A percentile compares a stretch with the other conserved stretches of the same genome.
These are phyloP conservation scores for Xanthostigma xanthostigma DNA, from an alignment of 2,888 invertebrate species.

Conservation along the genomic window DNA sequence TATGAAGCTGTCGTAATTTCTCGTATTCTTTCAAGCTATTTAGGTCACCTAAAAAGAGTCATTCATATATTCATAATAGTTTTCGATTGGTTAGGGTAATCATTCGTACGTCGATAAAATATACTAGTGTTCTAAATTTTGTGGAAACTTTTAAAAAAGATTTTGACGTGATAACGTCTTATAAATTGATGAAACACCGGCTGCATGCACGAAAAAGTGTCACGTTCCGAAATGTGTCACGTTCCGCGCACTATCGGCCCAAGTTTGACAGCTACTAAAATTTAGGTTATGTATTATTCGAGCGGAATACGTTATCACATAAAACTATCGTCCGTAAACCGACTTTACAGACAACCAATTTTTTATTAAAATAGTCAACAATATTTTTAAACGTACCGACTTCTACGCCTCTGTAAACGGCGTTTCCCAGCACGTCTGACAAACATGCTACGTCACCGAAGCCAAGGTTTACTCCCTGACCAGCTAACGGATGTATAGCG, in stretches of 20 bases:
- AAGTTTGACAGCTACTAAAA: no score
- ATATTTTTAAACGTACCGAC: constrained; percentile 36
- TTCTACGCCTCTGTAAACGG: constrained; percentile 55
- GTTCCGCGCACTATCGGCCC: no score
- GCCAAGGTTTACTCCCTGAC: constrained; percentile 95
- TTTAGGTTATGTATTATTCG: no score
- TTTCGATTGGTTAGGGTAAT: not conserved
- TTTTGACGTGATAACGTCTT: no score
- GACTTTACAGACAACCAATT: no score
- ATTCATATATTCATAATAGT: not conserved
- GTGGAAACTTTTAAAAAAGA: not conserved
- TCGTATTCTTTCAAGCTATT: constrained; percentile 70
- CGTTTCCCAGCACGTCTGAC: constrained; percentile 51
- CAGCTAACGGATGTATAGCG: constrained; percentile 89
- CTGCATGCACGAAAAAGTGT: no score
- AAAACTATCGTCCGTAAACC: no score
- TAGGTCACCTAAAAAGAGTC: constrained; percentile 39
- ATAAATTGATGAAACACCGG: no score
- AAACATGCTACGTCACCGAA: constrained; percentile 80
- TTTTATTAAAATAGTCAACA: not conserved
- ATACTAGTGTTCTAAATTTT: no score
- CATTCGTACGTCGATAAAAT: no score
- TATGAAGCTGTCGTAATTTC: constrained; percentile 65
- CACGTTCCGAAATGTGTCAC: no score
- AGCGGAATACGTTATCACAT: no score